These are phyloP conservation scores for Limonius californicus DNA, from an alignment of 1,140 invertebrate genomes.

Conservation along the genomic window DNA sequence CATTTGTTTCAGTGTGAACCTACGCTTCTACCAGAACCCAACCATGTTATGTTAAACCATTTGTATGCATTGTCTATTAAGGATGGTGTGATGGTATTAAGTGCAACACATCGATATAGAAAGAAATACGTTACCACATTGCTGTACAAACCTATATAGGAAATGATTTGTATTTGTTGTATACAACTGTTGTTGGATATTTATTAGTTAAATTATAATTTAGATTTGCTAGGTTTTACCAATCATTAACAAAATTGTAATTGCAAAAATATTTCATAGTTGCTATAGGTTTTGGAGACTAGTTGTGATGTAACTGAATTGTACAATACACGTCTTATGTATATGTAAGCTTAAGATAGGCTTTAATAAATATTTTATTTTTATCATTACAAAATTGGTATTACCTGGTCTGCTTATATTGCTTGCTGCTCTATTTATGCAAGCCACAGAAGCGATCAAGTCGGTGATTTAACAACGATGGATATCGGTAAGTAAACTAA, in stretches of 20 bases:
- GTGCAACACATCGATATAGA: slow-evolving; percentile 93
- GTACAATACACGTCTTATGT: too few species aligned
- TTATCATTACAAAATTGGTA: too few species aligned
- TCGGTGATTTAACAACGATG: too few species aligned
- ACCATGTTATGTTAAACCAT: slow-evolving; percentile 99
- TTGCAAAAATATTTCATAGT: not conserved
- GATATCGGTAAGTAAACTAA: too few species aligned
- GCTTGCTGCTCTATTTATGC: too few species aligned
- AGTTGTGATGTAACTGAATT: too few species aligned
- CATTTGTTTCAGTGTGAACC: slow-evolving; percentile 99
- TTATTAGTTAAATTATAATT: not conserved
- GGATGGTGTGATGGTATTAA: slow-evolving; percentile 98
- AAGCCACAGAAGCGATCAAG: too few species aligned
- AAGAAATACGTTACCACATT: slow-evolving; percentile 99
- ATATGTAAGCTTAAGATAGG: too few species aligned
- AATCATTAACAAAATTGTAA: not conserved
- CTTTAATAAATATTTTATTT: not conserved
- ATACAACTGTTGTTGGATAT: not conserved
- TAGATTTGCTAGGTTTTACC: not conserved
- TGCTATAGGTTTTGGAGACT: too few species aligned
- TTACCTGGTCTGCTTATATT: too few species aligned
- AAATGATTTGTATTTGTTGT: not conserved
- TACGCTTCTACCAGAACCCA: slow-evolving; percentile 96
- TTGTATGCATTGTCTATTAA: slow-evolving; percentile 99
- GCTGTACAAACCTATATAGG: slow-evolving; percentile 96